phyloP scores from a whole-genome alignment of 1,140 invertebrate species.

The Drosophila leontia region DNA sequence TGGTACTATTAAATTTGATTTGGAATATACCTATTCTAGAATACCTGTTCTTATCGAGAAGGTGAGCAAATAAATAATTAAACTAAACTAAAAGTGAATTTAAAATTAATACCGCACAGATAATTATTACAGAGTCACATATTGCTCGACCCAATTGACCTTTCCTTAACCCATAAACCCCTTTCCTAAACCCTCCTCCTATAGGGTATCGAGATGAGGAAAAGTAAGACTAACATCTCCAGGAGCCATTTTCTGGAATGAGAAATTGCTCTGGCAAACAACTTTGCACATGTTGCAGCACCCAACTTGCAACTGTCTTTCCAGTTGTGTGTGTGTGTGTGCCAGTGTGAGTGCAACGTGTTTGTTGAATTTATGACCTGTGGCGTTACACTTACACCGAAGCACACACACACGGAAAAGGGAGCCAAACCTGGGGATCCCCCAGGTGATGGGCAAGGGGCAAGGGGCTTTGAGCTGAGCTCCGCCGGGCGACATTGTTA shows the following conservation, averaged over 20 bases:
- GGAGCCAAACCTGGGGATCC: conserved; percentile 1
- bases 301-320: conserved; percentile 50
- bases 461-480: conserved; percentile 9
- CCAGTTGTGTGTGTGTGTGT: conserved; percentile 7
- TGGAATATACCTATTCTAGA: too few relatives aligned
- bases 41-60: too few relatives aligned
- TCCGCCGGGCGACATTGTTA: conserved; percentile 75
- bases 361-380: conserved; percentile 83
- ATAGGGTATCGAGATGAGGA: conserved; percentile 29
- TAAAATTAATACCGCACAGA: too few relatives aligned
- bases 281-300: conserved; percentile 59
- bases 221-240: conserved; percentile 51
- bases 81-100: too few relatives aligned
- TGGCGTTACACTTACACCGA: conserved; percentile 59
- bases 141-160: neutral
- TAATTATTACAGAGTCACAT: neutral
- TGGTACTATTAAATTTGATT: too few relatives aligned
- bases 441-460: conserved; percentile 10
- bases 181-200: neutral
- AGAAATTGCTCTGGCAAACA: conserved; percentile 65
- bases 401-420: conserved; percentile 15
- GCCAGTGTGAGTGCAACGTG: conserved; percentile 51
- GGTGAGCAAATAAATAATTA: too few relatives aligned
- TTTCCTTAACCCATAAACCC: neutral
- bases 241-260: conserved; percentile 47